phyloP scores from a whole-genome alignment of 2,888 invertebrate species.

The Clistopyga incitator region DNA sequence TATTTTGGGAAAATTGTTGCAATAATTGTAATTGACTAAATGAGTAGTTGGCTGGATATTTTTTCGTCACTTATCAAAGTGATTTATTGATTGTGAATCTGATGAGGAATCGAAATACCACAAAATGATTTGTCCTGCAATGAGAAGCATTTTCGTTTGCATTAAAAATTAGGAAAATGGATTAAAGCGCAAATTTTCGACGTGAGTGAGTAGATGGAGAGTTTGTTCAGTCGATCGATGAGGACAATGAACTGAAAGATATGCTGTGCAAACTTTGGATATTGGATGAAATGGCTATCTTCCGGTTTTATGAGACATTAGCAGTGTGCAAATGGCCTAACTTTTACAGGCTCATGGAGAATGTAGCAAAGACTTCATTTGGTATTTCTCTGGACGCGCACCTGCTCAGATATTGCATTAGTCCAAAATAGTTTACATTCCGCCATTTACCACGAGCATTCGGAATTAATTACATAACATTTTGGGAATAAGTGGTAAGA shows the following conservation, averaged over 20 bases:
- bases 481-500: neutral
- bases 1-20: neutral
- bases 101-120: too few relatives aligned
- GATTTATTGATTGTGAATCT: too few relatives aligned
- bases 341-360: neutral
- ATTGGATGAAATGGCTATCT: neutral
- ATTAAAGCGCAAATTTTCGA: too few relatives aligned
- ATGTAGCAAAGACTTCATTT: neutral
- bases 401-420: neutral
- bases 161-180: too few relatives aligned
- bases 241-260: too few relatives aligned
- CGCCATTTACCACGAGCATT: neutral
- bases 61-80: too few relatives aligned
- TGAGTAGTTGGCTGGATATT: too few relatives aligned
- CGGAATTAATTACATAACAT: neutral
- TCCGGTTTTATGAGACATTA: neutral
- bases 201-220: too few relatives aligned
- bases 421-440: neutral
- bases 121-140: too few relatives aligned
- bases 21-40: too few relatives aligned
- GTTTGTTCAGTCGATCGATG: too few relatives aligned
- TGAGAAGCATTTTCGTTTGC: too few relatives aligned
- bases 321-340: neutral
- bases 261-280: neutral
- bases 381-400: neutral